These are phyloP conservation scores for Sycophila sp. DNA, from an alignment of 1,140 invertebrate species.

Conservation along the genomic window DNA sequence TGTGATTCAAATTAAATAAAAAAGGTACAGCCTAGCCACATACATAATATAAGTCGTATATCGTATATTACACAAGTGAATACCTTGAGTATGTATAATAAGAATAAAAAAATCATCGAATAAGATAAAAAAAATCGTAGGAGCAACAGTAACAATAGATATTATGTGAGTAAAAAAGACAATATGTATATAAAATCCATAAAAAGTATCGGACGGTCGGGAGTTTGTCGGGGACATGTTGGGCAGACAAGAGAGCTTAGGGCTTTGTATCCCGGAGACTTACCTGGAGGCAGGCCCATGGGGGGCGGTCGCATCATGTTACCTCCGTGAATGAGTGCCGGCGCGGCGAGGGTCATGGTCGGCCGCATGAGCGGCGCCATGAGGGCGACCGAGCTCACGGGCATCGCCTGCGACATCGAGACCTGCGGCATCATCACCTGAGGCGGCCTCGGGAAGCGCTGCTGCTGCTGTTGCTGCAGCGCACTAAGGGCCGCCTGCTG, in stretches of 20 bases:
- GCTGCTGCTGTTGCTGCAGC: constrained; percentile 50
- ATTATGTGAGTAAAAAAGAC: constrained; percentile 7
- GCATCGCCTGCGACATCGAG: constrained; percentile 62
- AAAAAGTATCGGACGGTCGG: neutral
- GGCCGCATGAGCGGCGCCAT: constrained; percentile 72
- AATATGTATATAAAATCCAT: constrained; percentile 13
- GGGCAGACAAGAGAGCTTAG: neutral
- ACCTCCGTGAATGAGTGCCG: constrained; percentile 75
- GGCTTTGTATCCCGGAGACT: constrained; percentile 57
- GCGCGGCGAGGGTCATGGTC: constrained; percentile 72
- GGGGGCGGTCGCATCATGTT: constrained; percentile 80
- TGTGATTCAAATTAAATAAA: constrained; percentile 7
- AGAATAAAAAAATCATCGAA: neutral
- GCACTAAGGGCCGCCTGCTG: constrained; percentile 59
- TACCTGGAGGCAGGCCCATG: constrained; percentile 79
- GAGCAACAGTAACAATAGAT: neutral
- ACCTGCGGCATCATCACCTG: constrained; percentile 57
- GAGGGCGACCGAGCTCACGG: constrained; percentile 68
- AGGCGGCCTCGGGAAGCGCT: constrained; percentile 59
- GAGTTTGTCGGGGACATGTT: neutral
- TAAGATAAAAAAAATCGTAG: neutral
- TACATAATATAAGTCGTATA: no score
- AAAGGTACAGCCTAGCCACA: constrained; percentile 11
- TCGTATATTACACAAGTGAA: constrained; percentile 15
- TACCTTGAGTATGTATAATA: neutral